Percentiles rank a stretch among this genome's conserved stretches.
These are phyloP conservation scores for Engraulis encrasicolus DNA, from an alignment of 2,113 vertebrate species.

Conservation along the genomic window DNA sequence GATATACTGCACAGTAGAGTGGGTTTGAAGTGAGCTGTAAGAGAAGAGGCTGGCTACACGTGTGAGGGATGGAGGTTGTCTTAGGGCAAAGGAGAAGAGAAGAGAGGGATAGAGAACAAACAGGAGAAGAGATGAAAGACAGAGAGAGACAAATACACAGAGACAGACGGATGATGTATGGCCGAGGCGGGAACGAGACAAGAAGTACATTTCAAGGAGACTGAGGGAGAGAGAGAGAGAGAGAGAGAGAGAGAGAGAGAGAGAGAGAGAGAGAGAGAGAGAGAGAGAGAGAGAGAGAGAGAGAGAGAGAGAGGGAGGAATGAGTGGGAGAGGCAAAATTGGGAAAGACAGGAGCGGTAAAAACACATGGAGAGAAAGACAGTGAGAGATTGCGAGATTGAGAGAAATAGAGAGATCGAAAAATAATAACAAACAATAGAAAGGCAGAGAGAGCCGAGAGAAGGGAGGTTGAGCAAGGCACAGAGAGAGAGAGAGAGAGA, in stretches of 20 bases:
- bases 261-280: too few species aligned
- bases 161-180: background rate
- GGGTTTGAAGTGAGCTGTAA: background rate
- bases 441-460: constrained; percentile 11
- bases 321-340: too few species aligned
- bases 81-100: background rate
- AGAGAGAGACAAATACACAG: background rate
- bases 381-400: background rate
- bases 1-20: background rate
- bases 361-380: too few species aligned
- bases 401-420: background rate
- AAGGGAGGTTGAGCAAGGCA: too few species aligned
- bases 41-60: background rate
- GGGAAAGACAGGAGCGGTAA: too few species aligned
- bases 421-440: background rate
- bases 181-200: too few species aligned
- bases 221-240: too few species aligned
- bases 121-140: background rate
- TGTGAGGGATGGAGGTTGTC: background rate
- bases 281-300: too few species aligned
- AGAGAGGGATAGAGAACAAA: background rate
- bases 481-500: constrained; percentile 5
- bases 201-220: too few species aligned
- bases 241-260: too few species aligned
- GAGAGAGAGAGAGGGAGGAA: too few species aligned